Conservation (phyloP, 2,797 vertebrate genomes). For the Danio albolineatus region DNA sequence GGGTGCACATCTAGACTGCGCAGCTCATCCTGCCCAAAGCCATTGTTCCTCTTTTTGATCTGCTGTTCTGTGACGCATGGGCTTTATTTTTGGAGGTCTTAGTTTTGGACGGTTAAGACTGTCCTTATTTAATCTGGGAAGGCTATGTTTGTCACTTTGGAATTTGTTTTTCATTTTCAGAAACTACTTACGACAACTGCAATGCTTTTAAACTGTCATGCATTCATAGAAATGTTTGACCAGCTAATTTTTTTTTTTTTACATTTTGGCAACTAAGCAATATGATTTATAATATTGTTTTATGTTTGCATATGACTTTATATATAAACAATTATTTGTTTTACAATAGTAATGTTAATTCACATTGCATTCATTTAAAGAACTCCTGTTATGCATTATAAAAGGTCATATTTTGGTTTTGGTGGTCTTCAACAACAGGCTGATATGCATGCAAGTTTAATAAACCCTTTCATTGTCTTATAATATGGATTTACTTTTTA, state of each 20-base stretch:
- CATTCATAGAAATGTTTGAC: neutral
- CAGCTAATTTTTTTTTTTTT: neutral
- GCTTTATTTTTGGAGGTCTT: conserved; percentile 11
- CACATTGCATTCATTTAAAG: no score
- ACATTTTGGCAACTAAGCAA: neutral
- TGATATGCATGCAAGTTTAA: no score
- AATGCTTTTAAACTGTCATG: neutral
- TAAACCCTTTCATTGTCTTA: no score
- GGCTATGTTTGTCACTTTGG: neutral
- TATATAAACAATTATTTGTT: no score
- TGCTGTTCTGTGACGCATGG: neutral
- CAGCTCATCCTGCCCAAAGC: conserved; percentile 17
- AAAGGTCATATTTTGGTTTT: no score
- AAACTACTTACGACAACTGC: neutral
- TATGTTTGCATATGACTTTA: no score
- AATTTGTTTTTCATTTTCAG: neutral
- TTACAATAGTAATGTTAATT: no score
- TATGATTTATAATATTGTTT: neutral
- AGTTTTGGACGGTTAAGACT: neutral
- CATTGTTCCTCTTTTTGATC: conserved; percentile 1
- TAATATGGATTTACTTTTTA: no score
- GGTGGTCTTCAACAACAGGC: no score
- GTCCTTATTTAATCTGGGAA: neutral
- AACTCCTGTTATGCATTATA: no score
- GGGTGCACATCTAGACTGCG: neutral